A percentile compares a stretch with the other conserved stretches of the same genome.
Conservation (phyloP, 2,888 invertebrate species). For the Cremastinae sp. region DNA sequence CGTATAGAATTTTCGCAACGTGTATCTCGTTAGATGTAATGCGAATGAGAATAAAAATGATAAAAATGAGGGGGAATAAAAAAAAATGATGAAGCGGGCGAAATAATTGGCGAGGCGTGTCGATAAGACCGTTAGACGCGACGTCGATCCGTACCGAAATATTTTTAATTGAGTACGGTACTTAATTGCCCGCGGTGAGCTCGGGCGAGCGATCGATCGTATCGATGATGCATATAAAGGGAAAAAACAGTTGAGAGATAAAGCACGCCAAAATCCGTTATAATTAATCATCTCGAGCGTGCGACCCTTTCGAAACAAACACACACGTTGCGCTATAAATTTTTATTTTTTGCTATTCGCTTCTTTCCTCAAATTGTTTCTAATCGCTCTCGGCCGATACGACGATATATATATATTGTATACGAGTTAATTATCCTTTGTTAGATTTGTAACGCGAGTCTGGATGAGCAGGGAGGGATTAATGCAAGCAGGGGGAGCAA, state of each 20-base stretch:
- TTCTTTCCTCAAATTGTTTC: slow-evolving; percentile 5
- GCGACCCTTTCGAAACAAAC: slow-evolving; percentile 5
- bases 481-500: neutral
- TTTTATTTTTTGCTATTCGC: neutral
- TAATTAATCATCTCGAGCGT: slow-evolving; percentile 31
- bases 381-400: too few species aligned
- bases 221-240: slow-evolving; percentile 29
- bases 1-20: too few species aligned
- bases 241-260: slow-evolving; percentile 1
- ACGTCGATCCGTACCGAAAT: slow-evolving; percentile 35
- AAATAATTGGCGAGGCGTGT: slow-evolving; percentile 41
- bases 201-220: slow-evolving; percentile 24
- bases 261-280: slow-evolving; percentile 21
- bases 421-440: slow-evolving; percentile 24
- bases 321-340: slow-evolving; percentile 2
- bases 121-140: slow-evolving; percentile 5
- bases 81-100: slow-evolving; percentile 8
- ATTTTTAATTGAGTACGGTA: slow-evolving; percentile 13
- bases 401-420: neutral
- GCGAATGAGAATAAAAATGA: slow-evolving; percentile 18
- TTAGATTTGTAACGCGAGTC: neutral
- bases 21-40: neutral
- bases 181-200: slow-evolving; percentile 23
- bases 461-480: neutral
- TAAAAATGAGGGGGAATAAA: slow-evolving; percentile 17